Evolutionary conservation across 2,113 vertebrate species (phyloP).

Genomic region (Amphilophus citrinellus): DNA sequence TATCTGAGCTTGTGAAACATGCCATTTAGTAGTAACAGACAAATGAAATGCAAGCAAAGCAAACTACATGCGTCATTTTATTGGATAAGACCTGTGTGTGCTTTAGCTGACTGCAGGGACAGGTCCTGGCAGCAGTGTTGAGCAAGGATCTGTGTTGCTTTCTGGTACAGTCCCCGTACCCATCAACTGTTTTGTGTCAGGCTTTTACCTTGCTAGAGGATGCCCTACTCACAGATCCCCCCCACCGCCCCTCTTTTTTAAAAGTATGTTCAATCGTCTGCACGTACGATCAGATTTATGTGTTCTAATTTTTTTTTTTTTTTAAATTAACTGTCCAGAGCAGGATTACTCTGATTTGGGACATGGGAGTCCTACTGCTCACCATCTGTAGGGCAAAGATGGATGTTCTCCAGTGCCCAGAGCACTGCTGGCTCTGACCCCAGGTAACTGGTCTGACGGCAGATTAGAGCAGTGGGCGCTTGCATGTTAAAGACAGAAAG

Average conservation of each 20-base stretch:
- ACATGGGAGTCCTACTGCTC: constrained; percentile 41
- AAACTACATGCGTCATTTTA: not conserved
- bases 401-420: constrained; percentile 58
- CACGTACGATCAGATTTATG: constrained; percentile 20
- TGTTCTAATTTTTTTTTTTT: not conserved
- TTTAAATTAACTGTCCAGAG: not conserved
- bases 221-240: not conserved
- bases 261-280: not conserved
- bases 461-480: constrained; percentile 46
- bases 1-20: constrained; percentile 12
- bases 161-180: not conserved
- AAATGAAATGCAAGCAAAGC: constrained; percentile 2
- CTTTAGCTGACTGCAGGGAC: constrained; percentile 5
- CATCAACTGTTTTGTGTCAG: not conserved
- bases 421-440: constrained; percentile 59
- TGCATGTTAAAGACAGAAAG: not conserved
- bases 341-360: constrained; percentile 64
- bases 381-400: constrained; percentile 62
- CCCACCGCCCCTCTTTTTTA: not conserved
- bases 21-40: not conserved
- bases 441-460: constrained; percentile 38
- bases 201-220: not conserved
- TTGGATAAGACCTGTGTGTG: constrained; percentile 12
- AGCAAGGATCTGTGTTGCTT: constrained; percentile 11
- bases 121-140: not conserved